Base-by-base conservation (phyloP, 2,113 vertebrate species). In the Hydrolagus affinis region DNA sequence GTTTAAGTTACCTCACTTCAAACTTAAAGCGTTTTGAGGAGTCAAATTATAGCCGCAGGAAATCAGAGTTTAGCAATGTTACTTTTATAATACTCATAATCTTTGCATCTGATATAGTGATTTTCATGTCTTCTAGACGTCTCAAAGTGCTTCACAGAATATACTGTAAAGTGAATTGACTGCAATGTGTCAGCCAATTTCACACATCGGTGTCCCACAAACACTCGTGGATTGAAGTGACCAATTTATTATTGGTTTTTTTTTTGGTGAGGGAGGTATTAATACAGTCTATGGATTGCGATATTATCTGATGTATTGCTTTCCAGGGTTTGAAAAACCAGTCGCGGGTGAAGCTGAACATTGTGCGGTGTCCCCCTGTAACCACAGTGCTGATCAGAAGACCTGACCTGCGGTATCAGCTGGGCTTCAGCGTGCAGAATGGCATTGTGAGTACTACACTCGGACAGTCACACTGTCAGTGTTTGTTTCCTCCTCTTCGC, bases 391-490 rank as follows among this genome's bases (percentile, higher is more conserved):
- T 99, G 88, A 99, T 99, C 91, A 92, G 96, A 89, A 95, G 98
- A 85, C 98, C 96, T 0, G 97, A 98, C 89, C 95, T 97, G 66
- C 95, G 96, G 91, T 98, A 98, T 19, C 98, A 99, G 88, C 89
- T 99, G 90, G 98, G 98, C 28, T 99, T 99, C 93, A 99, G 98
- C 32, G 96, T 99, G 80, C 97, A 99, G 90, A 98, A 98, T 8
- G 97, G 98, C 88, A 98, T 99, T 86, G 97, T 99, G 92, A 91
- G 97, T 96, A 85, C 56, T 59, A 44, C 0, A 32, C 44, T 44
- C 2, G 44, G 44, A 44, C 44, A 44, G 44, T 44, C 44, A 44
- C 44, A 44, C 44, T 44, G 1, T 6, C 44, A 44, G 44, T 44
- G 44, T 44, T 44, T 44, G 44, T 44, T 44, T 44, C 44, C 44